Base-by-base conservation (phyloP, 2,888 invertebrate genomes). In the Drosophila multiciliata region DNA sequence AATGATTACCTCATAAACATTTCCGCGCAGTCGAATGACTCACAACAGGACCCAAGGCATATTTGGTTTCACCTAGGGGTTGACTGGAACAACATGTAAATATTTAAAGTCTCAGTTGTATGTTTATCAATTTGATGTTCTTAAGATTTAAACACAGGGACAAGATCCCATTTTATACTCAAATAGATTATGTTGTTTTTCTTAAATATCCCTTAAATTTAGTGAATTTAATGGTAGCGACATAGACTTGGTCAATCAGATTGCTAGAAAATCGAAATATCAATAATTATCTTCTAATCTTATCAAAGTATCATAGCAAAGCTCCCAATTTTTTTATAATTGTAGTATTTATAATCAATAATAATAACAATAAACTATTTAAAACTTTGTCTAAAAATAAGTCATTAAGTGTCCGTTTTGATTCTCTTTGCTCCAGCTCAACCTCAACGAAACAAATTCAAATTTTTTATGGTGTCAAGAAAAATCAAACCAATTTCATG, bases 401-500 rank as follows among this genome's bases (percentile, higher is more conserved):
- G 26, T 26, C 26, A 12, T 12, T 8, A n/a, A n/a, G 29, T 48
- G 1, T 20, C 1, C 29, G 29, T 15, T 35, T 29, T 50, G 3
- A 15, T 2, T 42, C 35, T 12, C 1, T 15, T 6, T 29, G 11
- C 40, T n/a, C 29, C 55, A 69, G 59, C 54, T 36, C 32, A 49
- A 62, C 42, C 42, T 58, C 23, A 32, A 26, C 54, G 75, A 68
- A 71, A 83, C 68, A 78, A 78, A 83, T 78, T 75, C 64, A 68
- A 66, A 54, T 83, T 75, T 63, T 83, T 59, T 53, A 70, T 75
- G 68, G 59, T 70, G 58, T 66, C 66, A 73, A 74, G 68, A 73
- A 81, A 72, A 84, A 87, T 87, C 87, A 82, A 82, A 84, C 87
- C 82, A 84, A 59, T 82, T 84, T 87, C 80, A 68, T 77, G 79